Evolutionary conservation across 2,888 invertebrate genomes (phyloP), one percentile per base, ranked within the genome.

Genomic region (Drosophila mulleri): DNA sequence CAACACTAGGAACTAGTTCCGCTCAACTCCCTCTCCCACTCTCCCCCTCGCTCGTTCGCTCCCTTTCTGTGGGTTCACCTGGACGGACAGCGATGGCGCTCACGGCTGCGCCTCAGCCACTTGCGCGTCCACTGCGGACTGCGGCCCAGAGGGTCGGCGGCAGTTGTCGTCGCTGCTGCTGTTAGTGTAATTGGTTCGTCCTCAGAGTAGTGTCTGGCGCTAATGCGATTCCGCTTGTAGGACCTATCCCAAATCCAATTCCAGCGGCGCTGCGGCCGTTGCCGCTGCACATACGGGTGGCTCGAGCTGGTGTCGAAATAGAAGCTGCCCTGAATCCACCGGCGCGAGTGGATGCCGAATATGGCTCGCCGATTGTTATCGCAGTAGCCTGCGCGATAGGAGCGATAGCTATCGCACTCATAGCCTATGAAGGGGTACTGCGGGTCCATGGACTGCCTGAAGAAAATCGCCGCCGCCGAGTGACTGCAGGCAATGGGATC

Each of bases 401-500:
- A 75, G 6, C 64, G 72, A 75, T 91, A 92, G 69, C 82, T 91
- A n/a, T 69, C 76, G 76, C 92, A 92, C n/a, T 92, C 77, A 32
- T 80, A 75, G 32, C 92, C 92, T 52, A 91, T 80, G 63, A 92
- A 92, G 0, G 89, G 86, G 42, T 86, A 90, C 56, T 79, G 77
- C 14, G 91, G 92, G 69, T 92, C 87, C 91, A 92, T 91, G 8
- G 92, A 92, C 41, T 91, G 89, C 58, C 90, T 89, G 64, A 92
- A 92, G 82, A 92, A 92, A 26, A 92, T 84, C 12, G 92, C 91
- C 6, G 92, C 92, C 60, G 92, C 81, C 4, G 90, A 88, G 71
- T 92, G 92, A 47, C 92, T 92, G 78, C 92, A 92, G 42, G 90
- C 82, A 52, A 92, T 82, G 18, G 91, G 92, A 91, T 92, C 92